Conservation (phyloP, 2,113 vertebrate species). For the Thymallus thymallus region DNA sequence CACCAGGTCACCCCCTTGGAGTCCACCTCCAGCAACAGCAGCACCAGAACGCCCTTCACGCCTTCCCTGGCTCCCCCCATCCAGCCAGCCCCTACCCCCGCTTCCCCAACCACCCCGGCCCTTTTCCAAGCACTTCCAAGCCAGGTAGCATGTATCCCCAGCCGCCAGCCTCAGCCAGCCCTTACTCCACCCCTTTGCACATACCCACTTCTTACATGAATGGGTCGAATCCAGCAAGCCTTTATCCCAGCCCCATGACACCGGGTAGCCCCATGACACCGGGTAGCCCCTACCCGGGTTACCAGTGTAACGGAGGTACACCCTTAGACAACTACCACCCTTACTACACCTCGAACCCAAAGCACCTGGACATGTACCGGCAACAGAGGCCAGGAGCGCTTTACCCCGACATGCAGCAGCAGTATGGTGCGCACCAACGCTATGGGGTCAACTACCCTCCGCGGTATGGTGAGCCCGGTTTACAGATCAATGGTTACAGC, state of each 20-base stretch:
- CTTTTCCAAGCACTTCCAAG: slow-evolving; percentile 80
- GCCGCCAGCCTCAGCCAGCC: slow-evolving; percentile 71
- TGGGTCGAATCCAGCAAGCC: slow-evolving; percentile 77
- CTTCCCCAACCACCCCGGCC: slow-evolving; percentile 72
- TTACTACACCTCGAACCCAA: slow-evolving; percentile 82
- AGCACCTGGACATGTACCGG: slow-evolving; percentile 82
- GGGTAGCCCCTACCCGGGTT: slow-evolving; percentile 79
- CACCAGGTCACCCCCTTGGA: slow-evolving; percentile 56
- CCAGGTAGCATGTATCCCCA: slow-evolving; percentile 72
- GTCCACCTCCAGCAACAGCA: slow-evolving; percentile 68
- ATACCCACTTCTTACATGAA: slow-evolving; percentile 81
- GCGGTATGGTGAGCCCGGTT: slow-evolving; percentile 80
- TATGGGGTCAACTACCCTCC: slow-evolving; percentile 83
- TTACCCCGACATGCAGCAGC: slow-evolving; percentile 81
- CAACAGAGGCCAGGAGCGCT: slow-evolving; percentile 79
- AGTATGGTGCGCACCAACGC: slow-evolving; percentile 76
- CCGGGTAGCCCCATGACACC: slow-evolving; percentile 74
- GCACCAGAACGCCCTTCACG: slow-evolving; percentile 69
- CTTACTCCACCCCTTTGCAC: slow-evolving; percentile 79
- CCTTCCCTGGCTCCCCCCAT: slow-evolving; percentile 75
- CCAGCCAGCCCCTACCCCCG: slow-evolving; percentile 73
- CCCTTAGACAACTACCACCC: slow-evolving; percentile 80
- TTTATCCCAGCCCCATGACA: slow-evolving; percentile 73
- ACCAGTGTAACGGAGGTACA: slow-evolving; percentile 86
- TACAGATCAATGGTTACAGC: slow-evolving; percentile 84